Percentiles rank a stretch among this genome's conserved stretches.
phyloP scores from a whole-genome alignment of 2,797 vertebrate genomes.

The Danio albolineatus region DNA sequence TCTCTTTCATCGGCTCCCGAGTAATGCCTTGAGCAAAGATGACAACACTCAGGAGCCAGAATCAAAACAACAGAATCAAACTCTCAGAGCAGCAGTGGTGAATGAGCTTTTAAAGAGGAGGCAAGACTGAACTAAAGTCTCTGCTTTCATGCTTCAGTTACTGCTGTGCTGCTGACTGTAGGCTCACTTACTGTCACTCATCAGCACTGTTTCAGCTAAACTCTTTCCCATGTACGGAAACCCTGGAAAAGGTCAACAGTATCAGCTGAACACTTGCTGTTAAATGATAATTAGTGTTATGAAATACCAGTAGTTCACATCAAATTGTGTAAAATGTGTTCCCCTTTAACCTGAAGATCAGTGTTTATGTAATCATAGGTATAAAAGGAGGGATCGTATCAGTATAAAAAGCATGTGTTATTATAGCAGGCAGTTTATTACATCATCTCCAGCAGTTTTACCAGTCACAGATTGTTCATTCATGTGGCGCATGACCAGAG shows the following conservation, averaged over 20 bases:
- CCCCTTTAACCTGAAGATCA: neutral
- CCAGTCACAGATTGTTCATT: constrained; percentile 4
- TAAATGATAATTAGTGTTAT: neutral
- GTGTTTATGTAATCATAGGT: neutral
- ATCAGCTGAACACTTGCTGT: neutral
- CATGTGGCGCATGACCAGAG: neutral
- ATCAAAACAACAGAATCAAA: constrained; percentile 26
- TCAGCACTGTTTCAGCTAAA: constrained; percentile 13
- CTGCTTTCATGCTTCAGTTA: constrained; percentile 30
- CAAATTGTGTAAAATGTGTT: neutral
- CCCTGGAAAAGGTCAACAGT: neutral
- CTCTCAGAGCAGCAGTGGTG: neutral
- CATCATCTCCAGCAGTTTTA: neutral
- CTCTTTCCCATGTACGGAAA: constrained; percentile 36
- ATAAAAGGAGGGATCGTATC: neutral
- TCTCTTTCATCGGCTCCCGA: neutral
- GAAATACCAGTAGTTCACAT: neutral
- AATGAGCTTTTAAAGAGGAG: constrained; percentile 19
- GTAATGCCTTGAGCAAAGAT: neutral
- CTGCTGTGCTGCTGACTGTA: constrained; percentile 8
- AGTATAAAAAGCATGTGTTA: neutral
- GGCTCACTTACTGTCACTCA: constrained; percentile 18
- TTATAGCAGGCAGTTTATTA: neutral
- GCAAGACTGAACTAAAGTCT: neutral
- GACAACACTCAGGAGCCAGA: constrained; percentile 2